A percentile compares a stretch with the other conserved stretches of the same genome.
Evolutionary conservation across 2,113 vertebrate species (phyloP).

Genomic region (Ceyx margarethae): DNA sequence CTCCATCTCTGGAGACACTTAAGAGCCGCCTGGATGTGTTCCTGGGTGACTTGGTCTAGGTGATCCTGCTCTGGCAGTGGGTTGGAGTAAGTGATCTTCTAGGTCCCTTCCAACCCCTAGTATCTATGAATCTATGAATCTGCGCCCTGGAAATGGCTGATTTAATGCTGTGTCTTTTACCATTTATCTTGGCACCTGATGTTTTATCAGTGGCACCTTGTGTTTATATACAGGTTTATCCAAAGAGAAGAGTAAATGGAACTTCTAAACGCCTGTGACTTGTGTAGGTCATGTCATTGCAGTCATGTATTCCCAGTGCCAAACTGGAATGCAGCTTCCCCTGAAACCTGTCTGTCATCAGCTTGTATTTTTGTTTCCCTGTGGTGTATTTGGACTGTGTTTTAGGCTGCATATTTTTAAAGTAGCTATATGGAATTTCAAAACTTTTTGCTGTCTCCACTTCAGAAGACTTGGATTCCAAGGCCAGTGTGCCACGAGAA

Average conservation of each 20-base stretch:
- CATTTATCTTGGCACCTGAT: not conserved
- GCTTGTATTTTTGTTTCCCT: not conserved
- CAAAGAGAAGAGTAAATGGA: not conserved
- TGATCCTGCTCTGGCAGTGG: too few species aligned
- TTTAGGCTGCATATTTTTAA: not conserved
- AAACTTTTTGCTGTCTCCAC: not conserved
- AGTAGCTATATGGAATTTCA: not conserved
- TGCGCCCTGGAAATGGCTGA: slow-evolving; percentile 3
- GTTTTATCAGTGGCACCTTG: not conserved
- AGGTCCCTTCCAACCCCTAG: too few species aligned
- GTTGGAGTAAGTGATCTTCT: too few species aligned
- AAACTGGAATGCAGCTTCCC: not conserved
- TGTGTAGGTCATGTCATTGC: not conserved
- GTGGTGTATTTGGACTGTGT: not conserved
- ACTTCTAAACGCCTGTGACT: not conserved
- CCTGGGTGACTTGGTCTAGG: too few species aligned
- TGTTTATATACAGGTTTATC: not conserved
- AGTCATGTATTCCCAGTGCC: not conserved
- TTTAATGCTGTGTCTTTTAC: slow-evolving; percentile 1
- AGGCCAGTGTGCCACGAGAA: not conserved
- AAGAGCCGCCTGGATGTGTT: too few species aligned
- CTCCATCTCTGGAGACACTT: too few species aligned
- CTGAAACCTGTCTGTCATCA: not conserved
- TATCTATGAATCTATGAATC: not conserved
- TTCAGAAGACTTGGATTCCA: not conserved